Base-by-base conservation (phyloP, 1,140 invertebrate genomes). In the Gonioctena quinquepunctata region DNA sequence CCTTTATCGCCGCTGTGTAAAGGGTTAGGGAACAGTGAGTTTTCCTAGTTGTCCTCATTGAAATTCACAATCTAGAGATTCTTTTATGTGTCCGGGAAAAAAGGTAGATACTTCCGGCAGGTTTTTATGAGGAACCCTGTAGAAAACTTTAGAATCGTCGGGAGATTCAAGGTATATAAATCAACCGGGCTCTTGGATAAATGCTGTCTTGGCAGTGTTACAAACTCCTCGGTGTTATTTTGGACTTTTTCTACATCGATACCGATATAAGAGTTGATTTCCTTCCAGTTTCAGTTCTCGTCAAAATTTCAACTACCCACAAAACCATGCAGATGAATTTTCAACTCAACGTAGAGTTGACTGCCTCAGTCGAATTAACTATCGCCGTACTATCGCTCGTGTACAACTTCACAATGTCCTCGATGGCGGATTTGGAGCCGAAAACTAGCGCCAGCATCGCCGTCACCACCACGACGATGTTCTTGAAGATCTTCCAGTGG, bases 401-500 rank as follows among this genome's bases (percentile, higher is more conserved):
- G 60, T 87, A 88, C 19, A 83, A 59, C 21, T 77, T 76, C 1
- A 89, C 77, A 70, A 96, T 95, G 28, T 90, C 89, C n/a, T 83
- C 72, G 16, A 95, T 83, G 25, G 93, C 92, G 13, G 88, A 89
- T 76, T 89, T 90, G 25, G 94, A 92, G 56, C 94, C 95, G 73
- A 94, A 94, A 60, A 94, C 74, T 56, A 96, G 85, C 0, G 93
- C 93, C 52, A 90, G 83, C 0, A 94, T 25, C 3, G 94, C 94
- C 72, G 94, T 91, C 3, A 91, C 76, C 6, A 88, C 79, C 21
- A 96, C 88, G 6, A 91, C 65, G 13, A 92, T 68, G 81, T 96
- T 93, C 79, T 95, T 95, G 82, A 90, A 87, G 1, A 92, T 84
- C n/a, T 92, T 87, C 88, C 89, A 93, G 62, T 93, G 89, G 60